Evolutionary conservation across 2,888 invertebrate genomes (phyloP).

Genomic region (Corbicula japonica): DNA sequence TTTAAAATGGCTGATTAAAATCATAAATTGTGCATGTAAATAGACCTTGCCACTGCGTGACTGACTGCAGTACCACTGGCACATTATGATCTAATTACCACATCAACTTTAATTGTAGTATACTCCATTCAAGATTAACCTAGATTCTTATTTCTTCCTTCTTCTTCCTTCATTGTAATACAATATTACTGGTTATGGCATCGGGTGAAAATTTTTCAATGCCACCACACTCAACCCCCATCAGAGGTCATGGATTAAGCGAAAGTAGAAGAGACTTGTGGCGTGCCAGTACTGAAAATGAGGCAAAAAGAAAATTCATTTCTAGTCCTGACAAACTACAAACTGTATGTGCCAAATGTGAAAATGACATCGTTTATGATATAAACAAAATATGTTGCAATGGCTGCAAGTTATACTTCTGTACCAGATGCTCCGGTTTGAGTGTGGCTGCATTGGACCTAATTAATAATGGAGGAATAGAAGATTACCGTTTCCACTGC

Average conservation of each 20-base stretch:
- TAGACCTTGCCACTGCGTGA: too few relatives aligned
- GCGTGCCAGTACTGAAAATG: not conserved
- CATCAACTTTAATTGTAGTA: too few relatives aligned
- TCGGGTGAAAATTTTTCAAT: not conserved
- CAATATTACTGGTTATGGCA: not conserved
- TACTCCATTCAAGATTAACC: too few relatives aligned
- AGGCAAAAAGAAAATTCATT: not conserved
- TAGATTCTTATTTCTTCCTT: not conserved
- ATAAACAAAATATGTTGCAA: not conserved
- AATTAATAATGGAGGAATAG: not conserved
- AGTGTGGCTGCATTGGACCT: not conserved
- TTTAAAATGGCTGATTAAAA: slow-evolving; percentile 11
- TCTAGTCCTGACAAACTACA: not conserved
- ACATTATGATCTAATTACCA: not conserved
- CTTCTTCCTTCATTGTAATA: not conserved
- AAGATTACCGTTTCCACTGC: not conserved
- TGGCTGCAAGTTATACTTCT: not conserved
- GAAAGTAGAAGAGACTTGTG: not conserved
- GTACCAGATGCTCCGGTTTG: not conserved
- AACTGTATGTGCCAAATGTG: not conserved
- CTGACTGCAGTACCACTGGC: not conserved
- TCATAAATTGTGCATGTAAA: not conserved
- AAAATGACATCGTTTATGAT: not conserved
- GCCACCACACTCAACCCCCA: not conserved
- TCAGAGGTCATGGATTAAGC: not conserved